Percentiles rank a stretch among this genome's conserved stretches.
phyloP scores from a whole-genome alignment of 2,797 vertebrate species.

The Phyllotis vaccarum region DNA sequence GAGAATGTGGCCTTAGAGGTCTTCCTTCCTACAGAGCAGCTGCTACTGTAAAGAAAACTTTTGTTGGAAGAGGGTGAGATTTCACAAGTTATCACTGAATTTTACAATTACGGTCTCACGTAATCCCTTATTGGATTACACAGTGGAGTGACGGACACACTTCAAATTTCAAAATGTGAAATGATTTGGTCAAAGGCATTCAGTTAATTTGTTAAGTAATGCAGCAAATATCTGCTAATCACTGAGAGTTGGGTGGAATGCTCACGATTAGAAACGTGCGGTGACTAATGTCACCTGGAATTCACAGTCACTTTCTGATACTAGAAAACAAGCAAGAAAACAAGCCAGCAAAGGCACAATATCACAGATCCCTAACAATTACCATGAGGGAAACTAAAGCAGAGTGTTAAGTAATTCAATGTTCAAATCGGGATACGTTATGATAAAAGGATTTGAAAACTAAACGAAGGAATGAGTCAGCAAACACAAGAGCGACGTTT shows the following conservation, averaged over 20 bases:
- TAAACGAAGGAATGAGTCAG: not conserved
- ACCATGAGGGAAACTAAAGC: not conserved
- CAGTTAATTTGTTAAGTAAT: not conserved
- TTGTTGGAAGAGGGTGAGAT: not conserved
- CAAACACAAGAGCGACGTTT: not conserved
- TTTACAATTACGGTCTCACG: not conserved
- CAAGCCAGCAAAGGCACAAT: not conserved
- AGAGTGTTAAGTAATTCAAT: not conserved
- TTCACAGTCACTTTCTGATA: not conserved
- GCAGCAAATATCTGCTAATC: not conserved
- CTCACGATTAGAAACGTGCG: not conserved
- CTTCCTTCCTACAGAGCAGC: not conserved
- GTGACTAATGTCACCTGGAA: not conserved
- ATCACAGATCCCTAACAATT: not conserved
- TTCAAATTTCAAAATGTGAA: slow-evolving; percentile 16
- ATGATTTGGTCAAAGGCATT: not conserved
- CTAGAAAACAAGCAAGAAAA: not conserved
- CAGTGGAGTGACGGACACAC: not conserved
- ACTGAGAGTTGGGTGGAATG: not conserved
- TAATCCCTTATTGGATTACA: not conserved
- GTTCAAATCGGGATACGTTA: not conserved
- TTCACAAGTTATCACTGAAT: slow-evolving; percentile 7
- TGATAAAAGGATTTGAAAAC: not conserved
- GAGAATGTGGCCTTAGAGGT: slow-evolving; percentile 29
- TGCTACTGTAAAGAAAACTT: slow-evolving; percentile 35